Evolutionary conservation across 1,140 invertebrate species (phyloP).

Genomic region (Danaus plexippus): DNA sequence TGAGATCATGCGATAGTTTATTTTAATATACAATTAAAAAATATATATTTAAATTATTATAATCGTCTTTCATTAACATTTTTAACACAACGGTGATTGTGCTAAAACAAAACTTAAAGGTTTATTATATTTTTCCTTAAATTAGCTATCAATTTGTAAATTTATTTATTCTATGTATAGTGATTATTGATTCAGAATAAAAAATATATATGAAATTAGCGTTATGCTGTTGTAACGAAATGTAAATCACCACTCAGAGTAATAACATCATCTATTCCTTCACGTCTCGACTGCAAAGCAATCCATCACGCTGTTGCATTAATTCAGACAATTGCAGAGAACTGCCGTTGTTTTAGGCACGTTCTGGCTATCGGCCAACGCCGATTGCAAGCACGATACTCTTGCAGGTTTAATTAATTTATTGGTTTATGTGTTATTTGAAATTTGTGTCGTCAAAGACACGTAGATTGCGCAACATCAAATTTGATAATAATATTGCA

Average conservation of each 20-base stretch:
- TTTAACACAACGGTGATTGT: too few relatives aligned
- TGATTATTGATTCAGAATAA: too few relatives aligned
- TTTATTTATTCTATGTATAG: too few relatives aligned
- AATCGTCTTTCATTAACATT: too few relatives aligned
- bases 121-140: too few relatives aligned
- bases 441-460: constrained; percentile 9
- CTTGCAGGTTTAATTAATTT: constrained; percentile 43
- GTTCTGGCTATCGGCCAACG: constrained; percentile 34
- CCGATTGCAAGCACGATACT: constrained; percentile 30
- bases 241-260: constrained; percentile 17
- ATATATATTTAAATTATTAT: constrained; percentile 2
- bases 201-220: constrained; percentile 1
- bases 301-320: constrained; percentile 44
- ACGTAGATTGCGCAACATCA: constrained; percentile 4
- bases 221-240: constrained; percentile 3
- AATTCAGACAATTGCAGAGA: constrained; percentile 45
- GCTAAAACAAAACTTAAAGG: too few relatives aligned
- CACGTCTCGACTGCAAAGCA: constrained; percentile 29
- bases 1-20: constrained; percentile 56
- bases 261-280: constrained; percentile 27
- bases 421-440: constrained; percentile 25
- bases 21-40: constrained; percentile 2
- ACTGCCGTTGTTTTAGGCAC: constrained; percentile 42
- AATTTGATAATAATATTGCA: not conserved
- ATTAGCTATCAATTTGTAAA: too few relatives aligned